Evolutionary conservation across 2,113 vertebrate genomes (phyloP).

Genomic region (Paracanthobrama guichenoti): DNA sequence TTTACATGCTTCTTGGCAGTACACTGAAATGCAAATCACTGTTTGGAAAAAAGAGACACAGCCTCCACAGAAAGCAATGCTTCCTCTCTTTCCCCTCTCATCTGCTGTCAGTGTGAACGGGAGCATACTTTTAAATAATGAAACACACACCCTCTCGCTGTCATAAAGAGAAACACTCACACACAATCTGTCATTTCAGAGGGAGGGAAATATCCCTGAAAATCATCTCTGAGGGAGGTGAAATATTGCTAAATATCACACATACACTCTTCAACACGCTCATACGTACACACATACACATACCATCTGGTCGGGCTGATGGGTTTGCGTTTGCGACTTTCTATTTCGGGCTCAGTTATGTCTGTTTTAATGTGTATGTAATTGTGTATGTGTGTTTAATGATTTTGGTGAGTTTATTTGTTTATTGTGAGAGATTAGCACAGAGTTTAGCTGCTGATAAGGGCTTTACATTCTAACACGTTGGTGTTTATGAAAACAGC

Average conservation of each 20-base stretch:
- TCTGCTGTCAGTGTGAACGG: constrained; percentile 54
- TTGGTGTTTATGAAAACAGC: not conserved
- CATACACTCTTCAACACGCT: not conserved
- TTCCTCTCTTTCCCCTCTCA: constrained; percentile 47
- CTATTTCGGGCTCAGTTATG: constrained; percentile 21
- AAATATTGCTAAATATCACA: constrained; percentile 53
- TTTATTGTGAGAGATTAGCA: constrained; percentile 7
- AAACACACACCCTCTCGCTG: constrained; percentile 52
- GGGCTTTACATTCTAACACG: not conserved
- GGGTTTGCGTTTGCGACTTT: constrained; percentile 13
- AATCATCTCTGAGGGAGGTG: constrained; percentile 54
- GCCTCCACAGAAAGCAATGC: constrained; percentile 44
- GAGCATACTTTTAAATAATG: constrained; percentile 56
- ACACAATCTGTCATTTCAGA: constrained; percentile 58
- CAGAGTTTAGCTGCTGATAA: not conserved
- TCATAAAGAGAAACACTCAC: constrained; percentile 52
- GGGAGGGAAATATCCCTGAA: constrained; percentile 60
- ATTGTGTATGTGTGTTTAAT: not conserved
- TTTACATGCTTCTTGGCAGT: constrained; percentile 45
- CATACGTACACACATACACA: not conserved
- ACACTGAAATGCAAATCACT: constrained; percentile 57
- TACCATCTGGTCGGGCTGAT: constrained; percentile 23
- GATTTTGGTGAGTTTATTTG: not conserved
- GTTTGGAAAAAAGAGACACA: constrained; percentile 50
- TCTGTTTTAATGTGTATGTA: constrained; percentile 4